phyloP scores from a whole-genome alignment of 2,113 vertebrate genomes.

The Corythaixoides concolor region DNA sequence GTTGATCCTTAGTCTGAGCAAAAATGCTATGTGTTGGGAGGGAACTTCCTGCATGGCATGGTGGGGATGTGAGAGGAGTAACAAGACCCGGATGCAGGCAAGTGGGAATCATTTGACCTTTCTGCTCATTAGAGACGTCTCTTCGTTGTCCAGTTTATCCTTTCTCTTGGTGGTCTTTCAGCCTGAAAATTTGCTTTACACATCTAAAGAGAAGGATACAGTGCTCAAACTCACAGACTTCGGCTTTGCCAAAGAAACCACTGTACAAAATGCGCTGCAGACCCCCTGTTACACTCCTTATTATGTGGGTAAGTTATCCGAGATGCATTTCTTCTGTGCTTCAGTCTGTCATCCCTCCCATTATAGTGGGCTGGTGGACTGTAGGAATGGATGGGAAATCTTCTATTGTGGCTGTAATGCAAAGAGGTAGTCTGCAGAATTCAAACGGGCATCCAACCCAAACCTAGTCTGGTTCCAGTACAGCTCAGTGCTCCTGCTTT shows the following conservation, averaged over 20 bases:
- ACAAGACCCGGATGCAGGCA: neutral
- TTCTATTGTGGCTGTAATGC: neutral
- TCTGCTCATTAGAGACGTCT: neutral
- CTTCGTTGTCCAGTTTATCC: neutral
- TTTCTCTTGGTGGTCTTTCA: conserved; percentile 57
- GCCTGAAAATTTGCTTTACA: conserved; percentile 98
- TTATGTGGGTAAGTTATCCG: conserved; percentile 88
- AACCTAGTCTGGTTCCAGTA: neutral
- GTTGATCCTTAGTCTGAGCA: neutral
- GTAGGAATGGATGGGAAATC: neutral
- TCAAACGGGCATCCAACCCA: neutral
- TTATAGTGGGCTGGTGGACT: conserved; percentile 14
- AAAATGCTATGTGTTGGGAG: neutral
- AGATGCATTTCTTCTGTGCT: neutral
- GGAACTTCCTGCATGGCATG: neutral
- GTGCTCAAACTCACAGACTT: conserved; percentile 97
- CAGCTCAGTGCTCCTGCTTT: neutral
- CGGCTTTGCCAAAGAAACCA: conserved; percentile 97
- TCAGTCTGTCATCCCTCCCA: neutral
- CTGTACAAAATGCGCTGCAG: conserved; percentile 89
- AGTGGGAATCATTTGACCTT: neutral
- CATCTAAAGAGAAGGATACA: conserved; percentile 78
- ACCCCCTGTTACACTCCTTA: conserved; percentile 98
- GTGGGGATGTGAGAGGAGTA: neutral
- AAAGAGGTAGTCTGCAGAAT: neutral